Conservation (phyloP, 2,888 invertebrate genomes). For the Griposia aprilina region DNA sequence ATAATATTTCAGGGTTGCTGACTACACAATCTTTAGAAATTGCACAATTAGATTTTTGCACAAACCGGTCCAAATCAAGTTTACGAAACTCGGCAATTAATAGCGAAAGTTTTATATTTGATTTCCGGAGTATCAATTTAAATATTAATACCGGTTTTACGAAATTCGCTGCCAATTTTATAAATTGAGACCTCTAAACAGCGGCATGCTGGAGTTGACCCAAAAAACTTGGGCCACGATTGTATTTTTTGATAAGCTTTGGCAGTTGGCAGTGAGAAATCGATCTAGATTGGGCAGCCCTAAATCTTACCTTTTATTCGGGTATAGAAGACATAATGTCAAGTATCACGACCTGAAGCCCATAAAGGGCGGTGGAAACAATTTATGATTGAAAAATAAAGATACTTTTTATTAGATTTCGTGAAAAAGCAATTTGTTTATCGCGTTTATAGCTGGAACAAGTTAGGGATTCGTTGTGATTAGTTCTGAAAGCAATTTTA, state of each 20-base stretch:
- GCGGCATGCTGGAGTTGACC: conserved; percentile 44
- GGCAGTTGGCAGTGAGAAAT: conserved; percentile 56
- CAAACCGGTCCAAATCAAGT: conserved; percentile 31
- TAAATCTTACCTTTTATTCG: conserved; percentile 60
- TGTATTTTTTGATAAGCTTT: conserved; percentile 53
- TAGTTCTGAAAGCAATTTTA: conserved; percentile 50
- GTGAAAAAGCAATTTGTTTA: conserved; percentile 56
- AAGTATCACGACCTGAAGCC: conserved; percentile 67
- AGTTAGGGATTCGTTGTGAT: conserved; percentile 39
- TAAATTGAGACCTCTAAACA: conserved; percentile 36
- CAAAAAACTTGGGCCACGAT: conserved; percentile 50
- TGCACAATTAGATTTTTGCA: conserved; percentile 21
- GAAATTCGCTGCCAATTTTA: conserved; percentile 36
- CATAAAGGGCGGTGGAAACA: conserved; percentile 50
- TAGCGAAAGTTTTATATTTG: conserved; percentile 34
- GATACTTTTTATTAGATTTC: conserved; percentile 52
- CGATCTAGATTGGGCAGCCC: conserved; percentile 57
- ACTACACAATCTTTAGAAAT: conserved; percentile 19
- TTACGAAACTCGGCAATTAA: conserved; percentile 35
- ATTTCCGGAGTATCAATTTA: conserved; percentile 16
- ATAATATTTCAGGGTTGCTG: conserved; percentile 57
- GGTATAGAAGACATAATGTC: conserved; percentile 75
- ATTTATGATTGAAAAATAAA: conserved; percentile 62
- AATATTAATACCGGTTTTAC: conserved; percentile 24
- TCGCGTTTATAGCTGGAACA: conserved; percentile 44